phyloP scores from a whole-genome alignment of 2,797 vertebrate genomes.

The Coranthus polyacanthus region DNA sequence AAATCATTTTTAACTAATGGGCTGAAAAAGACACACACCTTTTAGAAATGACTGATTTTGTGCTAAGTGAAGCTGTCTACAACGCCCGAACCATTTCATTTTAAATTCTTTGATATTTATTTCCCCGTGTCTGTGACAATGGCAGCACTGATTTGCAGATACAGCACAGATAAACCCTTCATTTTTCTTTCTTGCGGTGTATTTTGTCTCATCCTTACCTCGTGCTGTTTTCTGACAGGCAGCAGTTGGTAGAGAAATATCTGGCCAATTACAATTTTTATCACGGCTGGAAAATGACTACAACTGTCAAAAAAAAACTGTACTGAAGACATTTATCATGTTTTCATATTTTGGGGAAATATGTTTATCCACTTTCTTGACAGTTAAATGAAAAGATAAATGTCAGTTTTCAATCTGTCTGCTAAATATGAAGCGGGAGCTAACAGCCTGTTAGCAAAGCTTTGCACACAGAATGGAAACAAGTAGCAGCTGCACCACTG shows the following conservation, averaged over 20 bases:
- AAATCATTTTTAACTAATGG: not conserved
- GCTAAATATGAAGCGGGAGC: too few relatives aligned
- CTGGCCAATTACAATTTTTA: not conserved
- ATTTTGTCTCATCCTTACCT: conserved; percentile 10
- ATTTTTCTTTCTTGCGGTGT: not conserved
- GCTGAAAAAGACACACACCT: conserved; percentile 6
- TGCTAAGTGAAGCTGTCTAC: conserved; percentile 37
- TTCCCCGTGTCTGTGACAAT: conserved; percentile 25
- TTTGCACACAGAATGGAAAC: too few relatives aligned
- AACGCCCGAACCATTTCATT: conserved; percentile 35
- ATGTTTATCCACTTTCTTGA: not conserved
- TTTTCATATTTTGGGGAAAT: not conserved
- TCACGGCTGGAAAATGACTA: conserved; percentile 10
- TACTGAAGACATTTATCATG: not conserved
- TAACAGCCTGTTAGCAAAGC: too few relatives aligned
- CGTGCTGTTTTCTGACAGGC: conserved; percentile 6
- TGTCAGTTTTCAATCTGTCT: too few relatives aligned
- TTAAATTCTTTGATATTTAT: conserved; percentile 24
- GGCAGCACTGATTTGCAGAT: conserved; percentile 14
- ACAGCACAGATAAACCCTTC: conserved; percentile 6
- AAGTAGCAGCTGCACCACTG: too few relatives aligned
- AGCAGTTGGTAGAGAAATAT: conserved; percentile 7
- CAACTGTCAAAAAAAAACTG: conserved; percentile 5
- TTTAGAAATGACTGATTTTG: conserved; percentile 23
- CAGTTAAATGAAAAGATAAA: too few relatives aligned